These are phyloP conservation scores for Monochamus alternatus DNA, from an alignment of 2,888 invertebrate species.

Conservation along the genomic window DNA sequence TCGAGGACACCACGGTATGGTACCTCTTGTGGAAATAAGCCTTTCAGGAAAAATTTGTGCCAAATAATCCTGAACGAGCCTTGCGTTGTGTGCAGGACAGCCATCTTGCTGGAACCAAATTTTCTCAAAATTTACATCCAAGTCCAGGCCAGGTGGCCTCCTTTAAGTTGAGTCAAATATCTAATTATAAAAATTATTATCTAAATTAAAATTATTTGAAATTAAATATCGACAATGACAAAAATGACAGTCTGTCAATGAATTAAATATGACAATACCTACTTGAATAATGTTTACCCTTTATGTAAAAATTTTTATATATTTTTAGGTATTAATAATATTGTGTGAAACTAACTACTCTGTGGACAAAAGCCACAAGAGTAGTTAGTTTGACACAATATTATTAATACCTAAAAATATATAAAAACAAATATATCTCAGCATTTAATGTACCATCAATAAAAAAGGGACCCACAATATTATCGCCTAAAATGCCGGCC, in stretches of 20 bases:
- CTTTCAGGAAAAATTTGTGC: not conserved
- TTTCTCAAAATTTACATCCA: constrained; percentile 6
- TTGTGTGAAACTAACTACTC: too few relatives aligned
- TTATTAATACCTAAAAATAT: too few relatives aligned
- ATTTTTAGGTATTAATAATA: too few relatives aligned
- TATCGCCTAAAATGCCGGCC: constrained; percentile 28
- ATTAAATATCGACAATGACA: too few relatives aligned
- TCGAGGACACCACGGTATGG: constrained; percentile 5
- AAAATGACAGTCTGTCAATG: too few relatives aligned
- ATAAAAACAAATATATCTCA: constrained; percentile 14
- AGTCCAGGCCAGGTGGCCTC: not conserved
- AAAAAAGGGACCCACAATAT: constrained; percentile 18
- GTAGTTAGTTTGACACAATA: too few relatives aligned
- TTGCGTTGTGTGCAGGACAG: not conserved
- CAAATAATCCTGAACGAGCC: not conserved
- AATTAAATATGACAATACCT: too few relatives aligned
- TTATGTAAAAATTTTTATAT: too few relatives aligned
- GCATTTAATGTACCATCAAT: constrained; percentile 20
- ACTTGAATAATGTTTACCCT: too few relatives aligned
- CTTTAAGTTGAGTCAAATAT: too few relatives aligned
- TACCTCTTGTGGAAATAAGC: constrained; percentile 7
- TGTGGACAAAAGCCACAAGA: too few relatives aligned
- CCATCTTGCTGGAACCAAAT: constrained; percentile 3
- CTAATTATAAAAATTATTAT: not conserved
- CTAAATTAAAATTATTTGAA: too few relatives aligned